phyloP scores from a whole-genome alignment of 2,888 invertebrate species.

The Tortrix viridana region DNA sequence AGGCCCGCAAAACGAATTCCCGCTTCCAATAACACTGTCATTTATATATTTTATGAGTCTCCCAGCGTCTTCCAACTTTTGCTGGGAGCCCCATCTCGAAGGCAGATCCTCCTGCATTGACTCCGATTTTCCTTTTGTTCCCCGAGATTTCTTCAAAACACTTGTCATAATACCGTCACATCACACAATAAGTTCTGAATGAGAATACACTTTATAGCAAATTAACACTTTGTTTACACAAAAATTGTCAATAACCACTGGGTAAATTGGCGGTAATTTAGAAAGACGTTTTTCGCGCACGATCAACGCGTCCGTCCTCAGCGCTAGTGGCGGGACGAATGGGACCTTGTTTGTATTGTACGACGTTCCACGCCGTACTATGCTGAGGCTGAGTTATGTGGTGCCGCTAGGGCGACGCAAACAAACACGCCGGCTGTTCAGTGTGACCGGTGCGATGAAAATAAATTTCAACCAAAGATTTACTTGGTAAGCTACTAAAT shows the following conservation, averaged over 20 bases:
- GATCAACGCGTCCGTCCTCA: conserved; percentile 37
- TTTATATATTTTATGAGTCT: conserved; percentile 91
- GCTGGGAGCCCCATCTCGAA: conserved; percentile 69
- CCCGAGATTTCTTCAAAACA: conserved; percentile 80
- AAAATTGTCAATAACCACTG: conserved; percentile 39
- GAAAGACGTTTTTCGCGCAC: conserved; percentile 42
- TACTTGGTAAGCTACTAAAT: not conserved
- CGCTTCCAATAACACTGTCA: conserved; percentile 91
- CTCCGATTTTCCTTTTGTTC: conserved; percentile 79
- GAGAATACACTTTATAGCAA: conserved; percentile 25
- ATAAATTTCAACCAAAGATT: conserved; percentile 8
- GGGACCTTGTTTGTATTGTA: conserved; percentile 30
- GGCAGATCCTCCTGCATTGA: conserved; percentile 82
- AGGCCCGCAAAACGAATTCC: conserved; percentile 92
- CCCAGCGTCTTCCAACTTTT: conserved; percentile 86
- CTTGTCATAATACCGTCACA: conserved; percentile 78
- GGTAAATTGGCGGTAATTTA: conserved; percentile 33
- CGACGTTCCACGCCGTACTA: conserved; percentile 22
- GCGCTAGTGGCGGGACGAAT: conserved; percentile 38
- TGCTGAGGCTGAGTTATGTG: conserved; percentile 13
- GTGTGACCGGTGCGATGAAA: conserved; percentile 15
- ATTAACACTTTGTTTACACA: conserved; percentile 44
- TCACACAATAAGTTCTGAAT: conserved; percentile 56
- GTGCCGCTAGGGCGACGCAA: conserved; percentile 33
- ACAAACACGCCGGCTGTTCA: conserved; percentile 28